Evolutionary conservation across 2,888 invertebrate genomes (phyloP).

Genomic region (Drosophila dives): DNA sequence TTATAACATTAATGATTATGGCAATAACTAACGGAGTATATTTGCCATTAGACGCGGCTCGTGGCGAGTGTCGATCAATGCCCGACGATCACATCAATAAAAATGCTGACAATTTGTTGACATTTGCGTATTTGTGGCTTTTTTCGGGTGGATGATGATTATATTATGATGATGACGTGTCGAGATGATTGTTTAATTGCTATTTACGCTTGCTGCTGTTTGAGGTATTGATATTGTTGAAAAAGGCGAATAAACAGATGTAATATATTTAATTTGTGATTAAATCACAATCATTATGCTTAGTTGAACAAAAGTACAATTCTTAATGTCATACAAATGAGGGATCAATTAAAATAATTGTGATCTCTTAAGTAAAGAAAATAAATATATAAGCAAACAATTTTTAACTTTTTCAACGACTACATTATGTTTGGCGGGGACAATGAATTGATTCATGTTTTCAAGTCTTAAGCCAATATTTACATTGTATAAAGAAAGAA

Average conservation of each 20-base stretch:
- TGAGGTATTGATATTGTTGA: constrained; percentile 13
- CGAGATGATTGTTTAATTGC: constrained; percentile 52
- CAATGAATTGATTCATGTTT: background rate
- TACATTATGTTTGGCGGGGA: background rate
- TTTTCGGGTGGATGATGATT: constrained; percentile 42
- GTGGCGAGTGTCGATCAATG: constrained; percentile 52
- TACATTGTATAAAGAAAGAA: constrained; percentile 13
- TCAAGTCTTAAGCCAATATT: constrained; percentile 31
- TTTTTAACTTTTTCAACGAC: background rate
- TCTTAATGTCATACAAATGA: background rate
- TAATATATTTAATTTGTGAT: constrained; percentile 11
- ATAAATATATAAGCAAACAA: background rate
- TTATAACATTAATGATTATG: constrained; percentile 10
- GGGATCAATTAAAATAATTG: constrained; percentile 1
- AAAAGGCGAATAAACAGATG: constrained; percentile 9
- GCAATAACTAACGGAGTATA: constrained; percentile 6
- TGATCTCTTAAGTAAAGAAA: background rate
- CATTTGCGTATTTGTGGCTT: constrained; percentile 39
- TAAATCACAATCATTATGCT: constrained; percentile 5
- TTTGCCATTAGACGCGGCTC: constrained; percentile 52
- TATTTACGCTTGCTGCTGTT: constrained; percentile 24
- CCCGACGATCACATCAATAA: constrained; percentile 58
- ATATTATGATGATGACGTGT: constrained; percentile 30
- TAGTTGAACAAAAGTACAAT: background rate
- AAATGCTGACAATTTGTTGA: constrained; percentile 75